Conservation (phyloP, 2,113 vertebrate genomes). For the Otocyon megalotis region DNA sequence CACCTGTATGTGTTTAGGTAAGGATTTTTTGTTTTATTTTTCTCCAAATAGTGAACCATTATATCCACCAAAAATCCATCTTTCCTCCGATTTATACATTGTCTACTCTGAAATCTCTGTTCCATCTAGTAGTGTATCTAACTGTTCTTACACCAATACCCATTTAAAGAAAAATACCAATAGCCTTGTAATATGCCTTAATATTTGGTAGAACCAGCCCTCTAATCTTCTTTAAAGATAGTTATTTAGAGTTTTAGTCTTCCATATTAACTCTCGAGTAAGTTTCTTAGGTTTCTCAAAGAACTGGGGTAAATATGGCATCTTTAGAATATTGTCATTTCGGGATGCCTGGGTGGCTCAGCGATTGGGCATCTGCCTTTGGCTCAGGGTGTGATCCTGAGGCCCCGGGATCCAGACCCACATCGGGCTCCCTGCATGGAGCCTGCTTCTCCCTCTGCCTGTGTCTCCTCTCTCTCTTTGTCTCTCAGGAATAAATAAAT, state of each 20-base stretch:
- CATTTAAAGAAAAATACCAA: neutral
- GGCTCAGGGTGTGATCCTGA: no score
- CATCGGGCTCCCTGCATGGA: no score
- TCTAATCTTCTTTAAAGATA: constrained; percentile 1
- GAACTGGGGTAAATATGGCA: neutral
- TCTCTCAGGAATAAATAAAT: no score
- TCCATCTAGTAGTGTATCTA: neutral
- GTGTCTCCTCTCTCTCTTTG: no score
- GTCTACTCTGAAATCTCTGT: constrained; percentile 19
- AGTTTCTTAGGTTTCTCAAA: neutral
- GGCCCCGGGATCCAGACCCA: no score
- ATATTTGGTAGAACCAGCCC: neutral
- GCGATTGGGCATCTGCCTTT: no score
- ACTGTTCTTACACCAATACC: neutral
- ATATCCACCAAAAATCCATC: neutral
- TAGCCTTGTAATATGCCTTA: neutral
- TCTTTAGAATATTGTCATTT: neutral
- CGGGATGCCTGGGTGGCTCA: no score
- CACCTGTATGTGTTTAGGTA: neutral
- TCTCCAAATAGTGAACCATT: neutral
- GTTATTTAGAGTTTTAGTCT: neutral
- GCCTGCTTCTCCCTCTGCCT: no score
- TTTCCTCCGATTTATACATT: neutral
- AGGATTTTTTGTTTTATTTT: constrained; percentile 13
- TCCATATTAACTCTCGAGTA: neutral